A percentile compares a stretch with the other conserved stretches of the same genome.
Evolutionary conservation across 2,888 invertebrate genomes (phyloP).

Genomic region (Chalcosyrphus nemorum): DNA sequence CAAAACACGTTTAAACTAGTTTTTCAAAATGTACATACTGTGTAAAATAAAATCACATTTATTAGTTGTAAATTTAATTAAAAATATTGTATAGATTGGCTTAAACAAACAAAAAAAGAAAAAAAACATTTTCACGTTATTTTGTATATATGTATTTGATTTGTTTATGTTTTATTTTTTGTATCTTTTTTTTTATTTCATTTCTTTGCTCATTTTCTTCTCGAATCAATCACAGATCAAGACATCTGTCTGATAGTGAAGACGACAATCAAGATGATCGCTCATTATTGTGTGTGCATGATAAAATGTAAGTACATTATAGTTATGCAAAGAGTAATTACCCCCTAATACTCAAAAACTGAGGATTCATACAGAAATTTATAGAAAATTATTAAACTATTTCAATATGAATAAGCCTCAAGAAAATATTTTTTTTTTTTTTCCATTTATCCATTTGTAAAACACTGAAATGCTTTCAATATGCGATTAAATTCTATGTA

Average conservation of each 20-base stretch:
- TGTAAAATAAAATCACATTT: neutral
- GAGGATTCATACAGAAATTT: slow-evolving; percentile 16
- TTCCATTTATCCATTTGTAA: slow-evolving; percentile 14
- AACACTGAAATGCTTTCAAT: slow-evolving; percentile 70
- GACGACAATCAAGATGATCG: slow-evolving; percentile 82
- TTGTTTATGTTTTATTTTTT: slow-evolving; percentile 18
- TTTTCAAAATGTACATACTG: neutral
- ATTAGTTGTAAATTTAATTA: neutral
- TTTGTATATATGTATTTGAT: slow-evolving; percentile 43
- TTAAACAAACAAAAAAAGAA: slow-evolving; percentile 24
- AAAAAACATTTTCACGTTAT: slow-evolving; percentile 6
- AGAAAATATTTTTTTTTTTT: slow-evolving; percentile 1
- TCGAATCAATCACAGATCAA: slow-evolving; percentile 75
- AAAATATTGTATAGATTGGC: slow-evolving; percentile 38
- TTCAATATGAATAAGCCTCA: neutral
- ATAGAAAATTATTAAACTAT: neutral
- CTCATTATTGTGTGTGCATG: slow-evolving; percentile 81
- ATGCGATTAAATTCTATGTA: slow-evolving; percentile 58
- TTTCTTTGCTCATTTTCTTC: slow-evolving; percentile 65
- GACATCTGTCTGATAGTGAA: slow-evolving; percentile 82
- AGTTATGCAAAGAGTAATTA: slow-evolving; percentile 27
- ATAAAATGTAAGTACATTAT: slow-evolving; percentile 79
- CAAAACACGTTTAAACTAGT: neutral
- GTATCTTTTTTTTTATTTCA: slow-evolving; percentile 37
- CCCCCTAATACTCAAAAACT: neutral